A percentile compares a stretch with the other conserved stretches of the same genome.
phyloP scores from a whole-genome alignment of 2,113 vertebrate genomes.

The Ondatra zibethicus region DNA sequence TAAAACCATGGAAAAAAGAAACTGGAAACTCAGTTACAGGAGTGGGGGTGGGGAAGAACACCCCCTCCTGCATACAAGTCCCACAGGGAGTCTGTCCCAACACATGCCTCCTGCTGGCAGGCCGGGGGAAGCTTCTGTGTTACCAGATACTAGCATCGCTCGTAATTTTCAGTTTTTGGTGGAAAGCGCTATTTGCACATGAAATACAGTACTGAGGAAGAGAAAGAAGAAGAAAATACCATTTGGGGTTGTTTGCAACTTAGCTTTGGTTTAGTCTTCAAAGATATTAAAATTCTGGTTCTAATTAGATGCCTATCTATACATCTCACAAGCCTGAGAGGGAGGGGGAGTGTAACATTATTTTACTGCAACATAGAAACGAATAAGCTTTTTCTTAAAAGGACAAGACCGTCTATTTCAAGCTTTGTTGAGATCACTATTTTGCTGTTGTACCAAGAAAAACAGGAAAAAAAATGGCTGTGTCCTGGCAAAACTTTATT shows the following conservation, averaged over 20 bases:
- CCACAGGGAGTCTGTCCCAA: background rate
- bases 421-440: background rate
- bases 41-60: background rate
- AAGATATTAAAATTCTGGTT: constrained; percentile 22
- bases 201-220: background rate
- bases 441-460: background rate
- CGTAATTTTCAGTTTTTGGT: background rate
- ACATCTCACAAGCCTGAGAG: background rate
- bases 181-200: background rate
- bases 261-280: background rate
- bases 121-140: background rate
- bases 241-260: constrained; percentile 12
- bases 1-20: constrained; percentile 19
- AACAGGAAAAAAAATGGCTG: background rate
- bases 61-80: background rate
- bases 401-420: background rate
- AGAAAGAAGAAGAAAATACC: background rate
- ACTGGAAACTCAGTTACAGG: background rate
- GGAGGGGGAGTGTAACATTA: background rate
- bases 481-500: background rate
- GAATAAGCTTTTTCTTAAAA: background rate
- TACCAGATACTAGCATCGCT: background rate
- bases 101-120: background rate
- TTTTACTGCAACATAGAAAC: background rate
- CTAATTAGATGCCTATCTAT: background rate